A percentile compares a stretch with the other conserved stretches of the same genome.
Conservation (phyloP, 2,888 invertebrate genomes). For the Magallana nippona region DNA sequence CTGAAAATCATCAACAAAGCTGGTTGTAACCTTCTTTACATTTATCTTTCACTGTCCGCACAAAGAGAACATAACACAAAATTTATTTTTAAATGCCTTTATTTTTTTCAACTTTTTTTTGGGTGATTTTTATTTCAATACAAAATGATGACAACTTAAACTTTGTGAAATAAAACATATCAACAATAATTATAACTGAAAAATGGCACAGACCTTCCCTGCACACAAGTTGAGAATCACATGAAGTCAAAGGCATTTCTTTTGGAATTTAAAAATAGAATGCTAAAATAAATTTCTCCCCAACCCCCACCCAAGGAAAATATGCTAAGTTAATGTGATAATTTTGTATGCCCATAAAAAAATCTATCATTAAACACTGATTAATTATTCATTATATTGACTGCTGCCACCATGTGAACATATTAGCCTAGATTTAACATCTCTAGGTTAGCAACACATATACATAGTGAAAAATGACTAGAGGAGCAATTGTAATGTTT, state of each 20-base stretch:
- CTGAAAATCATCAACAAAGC: no score
- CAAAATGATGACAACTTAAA: conserved; percentile 31
- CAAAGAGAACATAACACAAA: neutral
- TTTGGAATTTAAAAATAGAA: conserved; percentile 7
- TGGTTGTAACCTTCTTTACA: no score
- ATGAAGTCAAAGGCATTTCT: conserved; percentile 25
- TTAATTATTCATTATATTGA: neutral
- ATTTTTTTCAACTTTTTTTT: conserved; percentile 16
- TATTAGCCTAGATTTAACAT: neutral
- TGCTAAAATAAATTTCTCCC: neutral
- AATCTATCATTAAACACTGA: no score
- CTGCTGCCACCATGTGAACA: conserved; percentile 16
- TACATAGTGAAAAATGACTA: no score
- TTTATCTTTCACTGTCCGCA: neutral
- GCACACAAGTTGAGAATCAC: conserved; percentile 23
- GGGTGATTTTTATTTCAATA: conserved; percentile 12
- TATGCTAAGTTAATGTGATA: neutral
- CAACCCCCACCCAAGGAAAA: neutral
- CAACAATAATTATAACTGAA: conserved; percentile 32
- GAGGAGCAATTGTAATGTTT: no score
- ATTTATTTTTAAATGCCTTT: conserved; percentile 15
- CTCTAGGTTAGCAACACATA: neutral
- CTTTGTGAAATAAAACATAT: conserved; percentile 32
- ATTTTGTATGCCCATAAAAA: no score
- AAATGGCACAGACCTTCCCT: conserved; percentile 16